Base-by-base conservation (phyloP, 2,888 invertebrate genomes). In the Pandemis corylana region DNA sequence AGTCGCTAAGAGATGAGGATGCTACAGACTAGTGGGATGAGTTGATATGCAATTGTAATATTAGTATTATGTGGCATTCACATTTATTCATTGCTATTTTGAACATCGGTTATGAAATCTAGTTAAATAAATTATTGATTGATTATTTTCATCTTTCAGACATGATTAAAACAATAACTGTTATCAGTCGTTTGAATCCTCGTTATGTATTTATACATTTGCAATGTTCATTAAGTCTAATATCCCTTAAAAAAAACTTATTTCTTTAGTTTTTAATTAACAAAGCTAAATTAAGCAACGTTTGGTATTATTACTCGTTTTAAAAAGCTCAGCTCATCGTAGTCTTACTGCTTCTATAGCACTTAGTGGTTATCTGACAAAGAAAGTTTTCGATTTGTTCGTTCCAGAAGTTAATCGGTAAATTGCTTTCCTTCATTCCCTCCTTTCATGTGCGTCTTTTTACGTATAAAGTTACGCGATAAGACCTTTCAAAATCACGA, bases 1-100 rank as follows among this genome's bases (percentile, higher is more conserved):
- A 65, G 7, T 7, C 20, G 49, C 13, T 49, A 65, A 65, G 49
- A 49, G 49, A 49, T 65, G 65, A 65, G 65, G 65, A 65, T 51
- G 49, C 65, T 7, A 28, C 65, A 65, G 28, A 13, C 7, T 46
- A 28, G 65, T 65, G 46, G 46, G 65, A 65, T 5, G 49, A 65
- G 49, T 49, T 65, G 65, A 49, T 65, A 65, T 64, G 63, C 63
- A 63, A 5, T 62, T n/a, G 41, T 2, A 44, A 44, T 15, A 42
- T 59, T 12, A 64, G 20, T 28, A 64, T 20, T 46, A 46, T 46
- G 20, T 13, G 46, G 20, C 64, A 20, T 64, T 2, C 64, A 12
- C 20, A 5, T 6, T 5, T 13, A 44, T 15, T 15, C 15, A 41
- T 64, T 44, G 15, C n/a, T 10, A 10, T 44, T 44, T 42, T 53